Evolutionary conservation across 2,113 vertebrate genomes (phyloP).

Genomic region (Columbina picui): DNA sequence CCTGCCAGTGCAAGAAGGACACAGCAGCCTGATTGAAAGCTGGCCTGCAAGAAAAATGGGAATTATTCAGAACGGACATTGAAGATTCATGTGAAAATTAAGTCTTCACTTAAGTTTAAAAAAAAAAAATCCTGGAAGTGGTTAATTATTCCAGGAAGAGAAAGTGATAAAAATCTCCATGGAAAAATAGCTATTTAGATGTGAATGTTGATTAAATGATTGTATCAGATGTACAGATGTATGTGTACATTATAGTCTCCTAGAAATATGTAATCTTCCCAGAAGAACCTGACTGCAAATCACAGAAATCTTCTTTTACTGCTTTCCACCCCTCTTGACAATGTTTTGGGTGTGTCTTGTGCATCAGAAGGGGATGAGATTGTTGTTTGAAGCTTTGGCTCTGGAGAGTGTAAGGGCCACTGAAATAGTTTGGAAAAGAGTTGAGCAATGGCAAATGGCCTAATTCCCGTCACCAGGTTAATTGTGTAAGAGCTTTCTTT

Average conservation of each 20-base stretch:
- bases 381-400: neutral
- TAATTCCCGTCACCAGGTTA: conserved; percentile 1
- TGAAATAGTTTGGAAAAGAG: neutral
- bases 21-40: neutral
- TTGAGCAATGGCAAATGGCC: neutral
- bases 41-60: neutral
- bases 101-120: neutral
- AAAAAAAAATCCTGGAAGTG: neutral
- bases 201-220: conserved; percentile 25
- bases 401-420: neutral
- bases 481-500: conserved; percentile 26
- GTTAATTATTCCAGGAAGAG: neutral
- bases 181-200: conserved; percentile 28
- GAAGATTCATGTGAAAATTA: neutral
- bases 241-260: neutral
- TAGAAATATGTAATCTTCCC: conserved; percentile 55
- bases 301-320: conserved; percentile 54
- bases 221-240: neutral
- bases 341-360: conserved; percentile 36
- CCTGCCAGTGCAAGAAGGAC: neutral
- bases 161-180: conserved; percentile 29
- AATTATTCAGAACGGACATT: neutral
- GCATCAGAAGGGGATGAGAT: neutral
- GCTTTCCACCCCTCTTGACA: conserved; percentile 34
- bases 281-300: conserved; percentile 57